Base-by-base conservation (phyloP, 2,113 vertebrate species). In the Aix galericulata region DNA sequence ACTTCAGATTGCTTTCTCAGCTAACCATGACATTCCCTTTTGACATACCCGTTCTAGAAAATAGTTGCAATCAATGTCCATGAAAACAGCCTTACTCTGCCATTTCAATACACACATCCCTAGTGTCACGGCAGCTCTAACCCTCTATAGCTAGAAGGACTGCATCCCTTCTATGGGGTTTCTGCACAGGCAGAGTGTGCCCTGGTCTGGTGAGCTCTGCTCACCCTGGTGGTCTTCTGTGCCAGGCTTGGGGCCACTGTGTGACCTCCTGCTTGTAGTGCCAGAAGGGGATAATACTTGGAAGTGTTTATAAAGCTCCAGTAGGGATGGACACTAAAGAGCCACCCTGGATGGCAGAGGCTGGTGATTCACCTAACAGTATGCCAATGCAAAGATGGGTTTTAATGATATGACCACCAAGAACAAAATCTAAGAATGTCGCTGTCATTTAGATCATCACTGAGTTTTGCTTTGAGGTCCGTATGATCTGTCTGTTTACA, bases 81-180 rank as follows among this genome's bases (percentile, higher is more conserved):
- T 17, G 55, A 46, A 40, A 84, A 42, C 5, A 92, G n/a, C 17
- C 71, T 71, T 31, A 42, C 17, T 31, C 46, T 5, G 9, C 38
- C 8, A 29, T 56, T 71, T 50, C 22, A 42, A 3, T 8, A 26
- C 67, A 68, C 40, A 46, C 13, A 92, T 52, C 40, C 18, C 23
- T 62, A 17, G 18, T 52, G 11, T 8, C 7, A 2, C 0, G 17
- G 50, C 23, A 77, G 21, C 15, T n/a, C 23, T 26, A 31, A 20
- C 11, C 17, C 7, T 58, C 32, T 64, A 21, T 9, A 58, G 31
- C 8, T 1, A 1, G 13, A 9, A 9, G 11, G 34, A 16, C 38
- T 12, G 32, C 0, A 0, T 29, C 10, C 31, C 12, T 31, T 50
- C 40, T 16, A 1, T 0, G 3, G 46, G 34, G 44, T 29, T 34